Base-by-base conservation (phyloP, 1,140 invertebrate species). In the Elysia chlorotica region DNA sequence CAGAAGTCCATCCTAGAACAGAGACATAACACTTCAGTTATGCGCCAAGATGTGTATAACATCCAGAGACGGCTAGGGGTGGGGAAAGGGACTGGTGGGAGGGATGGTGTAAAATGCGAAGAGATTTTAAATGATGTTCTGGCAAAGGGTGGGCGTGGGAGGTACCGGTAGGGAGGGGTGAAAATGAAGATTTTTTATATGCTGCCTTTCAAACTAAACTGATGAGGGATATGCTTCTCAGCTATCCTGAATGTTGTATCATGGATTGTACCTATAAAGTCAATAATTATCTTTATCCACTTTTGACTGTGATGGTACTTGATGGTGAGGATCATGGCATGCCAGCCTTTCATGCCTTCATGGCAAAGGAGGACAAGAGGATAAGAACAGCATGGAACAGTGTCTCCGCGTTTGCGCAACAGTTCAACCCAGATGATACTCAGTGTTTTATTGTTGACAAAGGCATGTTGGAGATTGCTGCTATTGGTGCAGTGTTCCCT, bases 291-390 rank as follows among this genome's bases (percentile, higher is more conserved):
- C 25, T 59, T 17, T 59, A 59, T 59, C 56, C 25, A 17, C 25
- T 59, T 10, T 30, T 23, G 28, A 59, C 56, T 30, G 28, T 59
- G 10, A 59, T 59, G 56, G 56, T 59, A 59, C 56, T 59, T 59
- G 56, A 59, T 59, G 56, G 56, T 17, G 56, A 59, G 25, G 56
- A 25, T 6, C 56, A 59, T 59, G 56, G 56, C 10, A 59, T 59
- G 25, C 56, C 56, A 10, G 56, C 25, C 6, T 59, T 59, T 59
- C 56, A 59, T 59, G 56, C 56, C 10, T 59, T 59, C 56, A 17
- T 59, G 56, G 56, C 56, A 59, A 59, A 23, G 56, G 56, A 59
- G 56, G 56, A 59, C 28, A 23, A 25, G 56, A 6, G 6, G 10
- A n/a, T n/a, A n/a, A n/a, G n/a, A n/a, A 10, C 25, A 10, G 28